Conservation (phyloP, 2,888 invertebrate species). For the Lasioglossum zephyrum region DNA sequence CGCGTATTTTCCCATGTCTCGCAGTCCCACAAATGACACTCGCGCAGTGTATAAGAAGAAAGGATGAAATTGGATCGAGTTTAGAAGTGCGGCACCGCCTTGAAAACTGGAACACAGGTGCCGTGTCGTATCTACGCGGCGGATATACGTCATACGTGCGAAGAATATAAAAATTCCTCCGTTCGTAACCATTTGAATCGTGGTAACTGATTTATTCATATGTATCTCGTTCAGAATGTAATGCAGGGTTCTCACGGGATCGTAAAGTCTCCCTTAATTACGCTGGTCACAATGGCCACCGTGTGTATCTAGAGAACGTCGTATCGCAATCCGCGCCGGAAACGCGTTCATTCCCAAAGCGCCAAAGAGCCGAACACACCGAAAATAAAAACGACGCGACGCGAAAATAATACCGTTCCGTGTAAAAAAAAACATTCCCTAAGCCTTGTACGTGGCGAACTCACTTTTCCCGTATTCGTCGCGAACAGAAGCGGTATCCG, state of each 20-base stretch:
- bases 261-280: conserved; percentile 47
- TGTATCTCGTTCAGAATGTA: conserved; percentile 59
- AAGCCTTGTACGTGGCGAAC: conserved; percentile 23
- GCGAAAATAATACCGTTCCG: conserved; percentile 21
- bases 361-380: conserved; percentile 17
- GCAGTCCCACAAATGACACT: neutral
- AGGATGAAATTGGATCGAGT: neutral
- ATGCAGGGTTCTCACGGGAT: conserved; percentile 65
- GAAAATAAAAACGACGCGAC: conserved; percentile 10
- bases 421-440: conserved; percentile 31
- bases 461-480: conserved; percentile 44
- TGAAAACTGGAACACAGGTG: conserved; percentile 42
- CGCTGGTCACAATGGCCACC: conserved; percentile 35
- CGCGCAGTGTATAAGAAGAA: neutral
- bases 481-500: neutral
- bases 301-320: neutral
- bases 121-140: conserved; percentile 24
- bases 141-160: conserved; percentile 50
- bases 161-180: conserved; percentile 33
- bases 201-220: conserved; percentile 65
- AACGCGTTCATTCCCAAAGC: conserved; percentile 28
- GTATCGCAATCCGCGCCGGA: conserved; percentile 37
- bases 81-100: neutral
- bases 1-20: neutral
- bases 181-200: conserved; percentile 31